Conservation (phyloP, 1,140 invertebrate species). For the Chironomus tepperi region DNA sequence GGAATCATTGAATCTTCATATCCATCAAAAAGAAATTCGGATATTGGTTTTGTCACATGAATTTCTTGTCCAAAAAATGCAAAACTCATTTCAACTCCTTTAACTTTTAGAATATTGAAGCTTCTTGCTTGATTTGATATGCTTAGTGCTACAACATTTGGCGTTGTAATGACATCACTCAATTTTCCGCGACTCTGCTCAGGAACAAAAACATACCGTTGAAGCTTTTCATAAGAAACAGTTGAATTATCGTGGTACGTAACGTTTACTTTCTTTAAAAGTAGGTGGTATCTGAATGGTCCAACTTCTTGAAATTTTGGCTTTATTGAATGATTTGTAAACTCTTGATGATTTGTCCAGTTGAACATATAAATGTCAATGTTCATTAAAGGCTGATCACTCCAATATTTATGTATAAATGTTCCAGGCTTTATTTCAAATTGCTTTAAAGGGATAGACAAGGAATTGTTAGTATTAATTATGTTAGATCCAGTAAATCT, state of each 20-base stretch:
- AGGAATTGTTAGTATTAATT: too few relatives aligned
- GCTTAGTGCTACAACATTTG: conserved; percentile 62
- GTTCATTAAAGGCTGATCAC: conserved; percentile 62
- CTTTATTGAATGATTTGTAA: conserved; percentile 45
- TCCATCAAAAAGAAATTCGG: conserved; percentile 67
- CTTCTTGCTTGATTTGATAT: background rate
- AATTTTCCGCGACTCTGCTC: conserved; percentile 63
- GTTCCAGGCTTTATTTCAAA: background rate
- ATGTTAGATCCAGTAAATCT: too few relatives aligned
- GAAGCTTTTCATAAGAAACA: conserved; percentile 65
- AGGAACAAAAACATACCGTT: conserved; percentile 66
- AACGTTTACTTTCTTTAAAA: conserved; percentile 59
- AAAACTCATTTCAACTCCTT: background rate
- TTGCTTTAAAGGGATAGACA: background rate
- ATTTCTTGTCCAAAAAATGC: background rate
- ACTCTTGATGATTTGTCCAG: conserved; percentile 66
- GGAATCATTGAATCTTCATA: conserved; percentile 60
- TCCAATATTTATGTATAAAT: conserved; percentile 52
- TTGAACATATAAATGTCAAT: conserved; percentile 72
- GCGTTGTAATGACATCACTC: conserved; percentile 62
- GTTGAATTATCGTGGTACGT: conserved; percentile 58
- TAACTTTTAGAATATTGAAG: background rate
- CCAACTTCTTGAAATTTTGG: conserved; percentile 59
- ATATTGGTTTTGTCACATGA: conserved; percentile 50
- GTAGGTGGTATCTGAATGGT: conserved; percentile 62